A percentile compares a stretch with the other conserved stretches of the same genome.
phyloP scores from a whole-genome alignment of 1,140 invertebrate species.

The Calosoma granatense region DNA sequence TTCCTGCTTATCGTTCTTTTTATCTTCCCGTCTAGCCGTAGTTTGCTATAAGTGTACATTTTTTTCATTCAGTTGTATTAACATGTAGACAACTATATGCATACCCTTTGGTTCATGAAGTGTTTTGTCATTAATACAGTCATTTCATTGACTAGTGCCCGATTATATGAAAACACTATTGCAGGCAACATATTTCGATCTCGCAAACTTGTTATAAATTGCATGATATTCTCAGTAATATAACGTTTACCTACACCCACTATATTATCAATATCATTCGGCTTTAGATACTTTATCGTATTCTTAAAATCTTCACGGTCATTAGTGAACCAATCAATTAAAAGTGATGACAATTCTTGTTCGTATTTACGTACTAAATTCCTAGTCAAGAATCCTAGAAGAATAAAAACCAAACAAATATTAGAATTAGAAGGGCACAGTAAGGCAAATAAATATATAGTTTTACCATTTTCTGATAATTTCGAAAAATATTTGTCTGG shows the following conservation, averaged over 20 bases:
- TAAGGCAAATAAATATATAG: background rate
- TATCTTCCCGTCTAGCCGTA: background rate
- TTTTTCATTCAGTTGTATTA: no score
- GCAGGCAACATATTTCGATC: conserved; percentile 19
- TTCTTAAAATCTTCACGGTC: background rate
- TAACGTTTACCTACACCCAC: background rate
- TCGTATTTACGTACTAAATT: conserved; percentile 15
- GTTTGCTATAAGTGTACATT: background rate
- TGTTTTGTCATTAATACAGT: background rate
- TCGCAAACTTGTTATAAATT: conserved; percentile 15
- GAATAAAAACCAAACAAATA: conserved; percentile 10
- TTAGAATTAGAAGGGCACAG: no score
- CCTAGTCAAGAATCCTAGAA: conserved; percentile 16
- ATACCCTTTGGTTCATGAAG: background rate
- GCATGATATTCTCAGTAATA: background rate
- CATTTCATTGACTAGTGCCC: conserved; percentile 12
- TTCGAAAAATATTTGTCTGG: background rate
- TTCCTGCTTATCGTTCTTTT: background rate
- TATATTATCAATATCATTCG: background rate
- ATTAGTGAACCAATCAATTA: background rate
- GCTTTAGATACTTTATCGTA: conserved; percentile 5
- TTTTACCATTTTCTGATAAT: background rate
- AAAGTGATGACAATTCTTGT: conserved; percentile 2
- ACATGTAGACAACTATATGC: no score
- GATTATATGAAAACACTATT: conserved; percentile 20